These are phyloP conservation scores for Pollimyrus isidori DNA, from an alignment of 2,113 vertebrate species.

Conservation along the genomic window DNA sequence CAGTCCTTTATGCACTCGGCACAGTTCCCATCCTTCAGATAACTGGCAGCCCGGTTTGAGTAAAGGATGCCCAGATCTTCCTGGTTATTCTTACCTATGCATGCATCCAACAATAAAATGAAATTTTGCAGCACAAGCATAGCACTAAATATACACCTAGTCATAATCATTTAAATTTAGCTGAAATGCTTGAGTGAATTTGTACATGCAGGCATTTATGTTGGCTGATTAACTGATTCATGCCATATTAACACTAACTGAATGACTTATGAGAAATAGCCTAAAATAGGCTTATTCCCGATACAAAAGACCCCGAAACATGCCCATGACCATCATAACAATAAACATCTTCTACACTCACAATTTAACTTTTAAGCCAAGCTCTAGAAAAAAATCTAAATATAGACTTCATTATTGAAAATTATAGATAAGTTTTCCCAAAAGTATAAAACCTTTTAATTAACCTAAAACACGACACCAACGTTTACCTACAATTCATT, in stretches of 20 bases:
- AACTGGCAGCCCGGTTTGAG: conserved; percentile 80
- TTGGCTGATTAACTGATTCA: background rate
- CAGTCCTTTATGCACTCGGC: conserved; percentile 80
- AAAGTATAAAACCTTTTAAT: background rate
- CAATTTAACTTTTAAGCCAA: background rate
- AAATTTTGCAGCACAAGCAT: background rate
- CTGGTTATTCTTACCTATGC: conserved; percentile 53
- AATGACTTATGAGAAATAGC: background rate
- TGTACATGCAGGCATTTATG: background rate
- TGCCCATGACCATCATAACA: background rate
- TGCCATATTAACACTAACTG: background rate
- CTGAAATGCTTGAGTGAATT: background rate
- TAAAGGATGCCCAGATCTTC: conserved; percentile 75
- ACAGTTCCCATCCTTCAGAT: conserved; percentile 82
- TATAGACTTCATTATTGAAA: background rate
- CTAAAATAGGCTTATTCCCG: background rate
- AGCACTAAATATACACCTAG: background rate
- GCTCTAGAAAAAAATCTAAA: background rate
- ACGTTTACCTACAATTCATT: background rate
- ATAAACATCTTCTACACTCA: background rate
- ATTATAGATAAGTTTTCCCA: background rate
- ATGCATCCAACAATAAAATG: conserved; percentile 7
- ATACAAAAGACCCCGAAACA: background rate
- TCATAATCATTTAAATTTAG: background rate
- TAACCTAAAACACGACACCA: background rate